These are phyloP conservation scores for Jaculus jaculus DNA, from an alignment of 2,113 vertebrate species.

Conservation along the genomic window DNA sequence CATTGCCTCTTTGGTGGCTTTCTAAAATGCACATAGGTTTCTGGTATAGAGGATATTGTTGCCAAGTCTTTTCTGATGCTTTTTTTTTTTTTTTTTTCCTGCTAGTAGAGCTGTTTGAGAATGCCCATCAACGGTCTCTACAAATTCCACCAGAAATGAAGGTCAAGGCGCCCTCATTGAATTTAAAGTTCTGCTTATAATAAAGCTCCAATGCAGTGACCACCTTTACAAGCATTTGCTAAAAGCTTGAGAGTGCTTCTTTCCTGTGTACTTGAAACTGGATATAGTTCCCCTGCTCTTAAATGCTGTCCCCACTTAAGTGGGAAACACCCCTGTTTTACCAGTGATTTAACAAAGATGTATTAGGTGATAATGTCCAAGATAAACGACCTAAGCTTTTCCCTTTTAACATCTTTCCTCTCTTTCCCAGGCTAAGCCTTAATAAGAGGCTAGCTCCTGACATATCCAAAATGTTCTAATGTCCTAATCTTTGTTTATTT, in stretches of 20 bases:
- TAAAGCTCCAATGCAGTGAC: slow-evolving; percentile 11
- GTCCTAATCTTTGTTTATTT: neutral
- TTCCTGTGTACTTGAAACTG: neutral
- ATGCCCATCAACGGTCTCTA: neutral
- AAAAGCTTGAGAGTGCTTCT: slow-evolving; percentile 4
- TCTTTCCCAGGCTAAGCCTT: neutral
- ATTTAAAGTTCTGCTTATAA: slow-evolving; percentile 24
- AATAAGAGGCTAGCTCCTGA: neutral
- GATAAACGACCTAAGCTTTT: neutral
- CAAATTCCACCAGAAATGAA: neutral
- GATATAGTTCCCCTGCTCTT: neutral
- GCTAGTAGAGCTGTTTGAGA: neutral
- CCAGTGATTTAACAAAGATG: neutral
- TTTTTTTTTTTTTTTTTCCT: neutral
- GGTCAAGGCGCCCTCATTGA: neutral
- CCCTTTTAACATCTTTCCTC: neutral
- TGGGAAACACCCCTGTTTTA: neutral
- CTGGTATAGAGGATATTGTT: neutral
- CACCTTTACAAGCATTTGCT: neutral
- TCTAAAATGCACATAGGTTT: neutral
- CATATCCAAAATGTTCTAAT: neutral
- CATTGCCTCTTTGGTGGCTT: neutral
- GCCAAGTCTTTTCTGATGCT: neutral
- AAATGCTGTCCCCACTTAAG: neutral
- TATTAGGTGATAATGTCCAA: neutral